Percentiles rank a stretch among this genome's conserved stretches.
These are phyloP conservation scores for Cirrhinus molitorella DNA, from an alignment of 2,797 vertebrate species.

Conservation along the genomic window DNA sequence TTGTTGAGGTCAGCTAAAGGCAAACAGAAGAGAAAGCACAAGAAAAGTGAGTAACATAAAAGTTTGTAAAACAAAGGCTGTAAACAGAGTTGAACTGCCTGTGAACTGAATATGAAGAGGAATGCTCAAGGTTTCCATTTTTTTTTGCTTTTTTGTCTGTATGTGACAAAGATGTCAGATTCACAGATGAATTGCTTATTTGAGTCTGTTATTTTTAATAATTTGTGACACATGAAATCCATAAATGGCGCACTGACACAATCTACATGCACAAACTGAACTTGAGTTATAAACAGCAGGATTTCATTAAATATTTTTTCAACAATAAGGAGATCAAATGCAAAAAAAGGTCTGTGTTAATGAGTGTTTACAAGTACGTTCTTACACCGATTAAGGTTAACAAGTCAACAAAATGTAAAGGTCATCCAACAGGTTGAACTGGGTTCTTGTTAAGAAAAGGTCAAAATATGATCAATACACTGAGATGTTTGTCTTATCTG, in stretches of 20 bases:
- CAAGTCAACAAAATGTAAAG: background rate
- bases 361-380: background rate
- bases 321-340: too few relatives aligned
- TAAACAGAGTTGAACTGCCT: background rate
- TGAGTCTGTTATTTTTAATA: background rate
- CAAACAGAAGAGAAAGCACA: constrained; percentile 44
- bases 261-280: background rate
- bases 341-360: background rate
- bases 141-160: background rate
- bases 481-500: background rate
- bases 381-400: background rate
- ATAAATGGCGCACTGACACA: background rate
- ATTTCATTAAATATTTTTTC: background rate
- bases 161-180: background rate
- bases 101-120: background rate
- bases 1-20: constrained; percentile 94
- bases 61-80: background rate
- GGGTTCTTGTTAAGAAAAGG: constrained; percentile 17
- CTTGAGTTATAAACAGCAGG: background rate
- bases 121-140: background rate
- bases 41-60: constrained; percentile 14
- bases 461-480: background rate
- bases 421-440: background rate
- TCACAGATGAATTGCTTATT: background rate
- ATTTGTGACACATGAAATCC: background rate